These are phyloP conservation scores for Scaptomyza tumidula DNA, from an alignment of 2,888 invertebrate genomes.

Conservation along the genomic window DNA sequence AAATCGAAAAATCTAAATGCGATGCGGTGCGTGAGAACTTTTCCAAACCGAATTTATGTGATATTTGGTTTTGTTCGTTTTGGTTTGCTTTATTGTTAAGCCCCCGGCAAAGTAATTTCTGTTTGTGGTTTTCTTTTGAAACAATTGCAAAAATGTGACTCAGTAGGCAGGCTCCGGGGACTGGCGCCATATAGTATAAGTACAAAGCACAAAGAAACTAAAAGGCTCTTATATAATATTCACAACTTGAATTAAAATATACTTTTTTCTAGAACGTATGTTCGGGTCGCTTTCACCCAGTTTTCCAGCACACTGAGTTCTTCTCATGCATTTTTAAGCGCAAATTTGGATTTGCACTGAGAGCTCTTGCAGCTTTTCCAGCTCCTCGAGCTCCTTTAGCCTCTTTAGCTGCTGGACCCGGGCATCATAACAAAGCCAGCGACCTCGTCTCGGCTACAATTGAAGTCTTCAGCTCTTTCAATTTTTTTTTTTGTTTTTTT, in stretches of 20 bases:
- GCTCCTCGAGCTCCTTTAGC: constrained; percentile 3
- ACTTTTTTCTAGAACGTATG: constrained; percentile 23
- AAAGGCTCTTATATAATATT: constrained; percentile 47
- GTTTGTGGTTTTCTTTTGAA: constrained; percentile 33
- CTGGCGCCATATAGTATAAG: constrained; percentile 33
- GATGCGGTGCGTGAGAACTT: constrained; percentile 73
- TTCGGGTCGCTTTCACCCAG: constrained; percentile 44
- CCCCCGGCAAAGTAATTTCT: constrained; percentile 37
- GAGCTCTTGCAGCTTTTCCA: constrained; percentile 24
- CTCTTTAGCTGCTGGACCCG: constrained; percentile 12
- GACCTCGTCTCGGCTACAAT: constrained; percentile 23
- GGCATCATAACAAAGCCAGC: constrained; percentile 43
- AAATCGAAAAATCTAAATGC: constrained; percentile 39
- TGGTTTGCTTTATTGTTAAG: constrained; percentile 15
- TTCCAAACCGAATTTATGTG: constrained; percentile 57
- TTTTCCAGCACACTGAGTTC: constrained; percentile 58
- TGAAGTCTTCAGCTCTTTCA: constrained; percentile 27
- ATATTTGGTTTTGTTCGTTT: constrained; percentile 32
- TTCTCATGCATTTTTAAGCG: constrained; percentile 72
- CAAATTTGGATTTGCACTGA: constrained; percentile 57
- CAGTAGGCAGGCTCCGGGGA: constrained; percentile 35
- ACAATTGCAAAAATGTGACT: constrained; percentile 60
- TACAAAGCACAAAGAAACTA: constrained; percentile 4
- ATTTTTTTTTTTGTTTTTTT: background rate
- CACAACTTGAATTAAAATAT: constrained; percentile 62